Base-by-base conservation (phyloP, 1,140 invertebrate genomes). In the Sesamia nonagrioides region DNA sequence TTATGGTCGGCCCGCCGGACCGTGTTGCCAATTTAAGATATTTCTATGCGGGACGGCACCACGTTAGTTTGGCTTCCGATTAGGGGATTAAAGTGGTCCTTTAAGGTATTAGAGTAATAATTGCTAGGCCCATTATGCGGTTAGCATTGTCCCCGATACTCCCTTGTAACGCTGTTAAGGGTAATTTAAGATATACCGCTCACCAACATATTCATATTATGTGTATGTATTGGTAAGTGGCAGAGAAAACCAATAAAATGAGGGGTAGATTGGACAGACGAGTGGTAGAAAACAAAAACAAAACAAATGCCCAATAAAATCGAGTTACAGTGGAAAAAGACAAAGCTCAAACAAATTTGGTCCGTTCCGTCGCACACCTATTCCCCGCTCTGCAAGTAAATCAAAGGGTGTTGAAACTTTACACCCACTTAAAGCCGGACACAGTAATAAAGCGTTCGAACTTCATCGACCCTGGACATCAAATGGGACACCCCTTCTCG, bases 381-480 rank as follows among this genome's bases (percentile, higher is more conserved):
- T 89, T 89, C 78, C 87, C 86, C 85, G 86, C 82, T 84, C 82
- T 81, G 90, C 85, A 92, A 93, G 92, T 95, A 94, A 94, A 95
- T 94, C 93, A 94, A 93, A 95, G 93, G 93, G 93, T 94, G 93
- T 93, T 93, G 93, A 94, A 95, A 95, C 92, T 95, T 94, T 94
- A 94, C 92, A 95, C 93, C 93, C 92, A 95, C 93, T 95, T 95
- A 95, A 93, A 94, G 90, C 92, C 92, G 92, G 93, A 94, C 93
- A 94, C 91, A 89, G 93, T 95, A 94, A 94, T 95, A 95, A 95
- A 95, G 89, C 91, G 91, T 92, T 91, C 91, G 92, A 95, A 93
- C 91, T 94, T 94, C 91, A 84, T 84, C 90, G 86, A 91, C 88
- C 88, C 89, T 93, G 92, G 91, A 94, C 93, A 93, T 94, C 91